A percentile compares a stretch with the other conserved stretches of the same genome.
Evolutionary conservation across 1,140 invertebrate species (phyloP).

Genomic region (Xylocopa sonorina): DNA sequence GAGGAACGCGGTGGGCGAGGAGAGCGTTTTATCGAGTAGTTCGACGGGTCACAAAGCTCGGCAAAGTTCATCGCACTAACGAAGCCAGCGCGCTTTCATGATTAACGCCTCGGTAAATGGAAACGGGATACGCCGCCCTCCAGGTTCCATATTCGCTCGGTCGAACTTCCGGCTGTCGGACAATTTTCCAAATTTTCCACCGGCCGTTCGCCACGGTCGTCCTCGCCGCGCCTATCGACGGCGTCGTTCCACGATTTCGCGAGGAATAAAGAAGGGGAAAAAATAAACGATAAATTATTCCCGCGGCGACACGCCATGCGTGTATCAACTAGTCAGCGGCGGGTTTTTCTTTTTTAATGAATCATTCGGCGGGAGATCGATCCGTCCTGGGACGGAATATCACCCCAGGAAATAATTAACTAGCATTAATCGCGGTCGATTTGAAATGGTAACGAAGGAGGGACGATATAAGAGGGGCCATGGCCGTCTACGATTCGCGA

Average conservation of each 20-base stretch:
- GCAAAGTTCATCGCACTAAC: conserved; percentile 62
- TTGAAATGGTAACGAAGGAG: conserved; percentile 69
- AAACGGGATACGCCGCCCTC: not conserved
- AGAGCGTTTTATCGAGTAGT: conserved; percentile 44
- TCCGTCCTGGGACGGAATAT: conserved; percentile 52
- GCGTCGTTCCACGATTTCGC: not conserved
- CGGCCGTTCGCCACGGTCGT: conserved; percentile 37
- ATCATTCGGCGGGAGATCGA: conserved; percentile 50
- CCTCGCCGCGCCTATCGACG: conserved; percentile 39
- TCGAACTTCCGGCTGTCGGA: conserved; percentile 13
- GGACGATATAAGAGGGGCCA: conserved; percentile 55
- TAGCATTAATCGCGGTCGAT: conserved; percentile 70
- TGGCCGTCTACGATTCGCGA: conserved; percentile 32
- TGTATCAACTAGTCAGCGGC: too few species aligned
- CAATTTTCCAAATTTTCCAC: conserved; percentile 57
- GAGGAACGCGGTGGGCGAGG: not conserved
- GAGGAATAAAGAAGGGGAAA: not conserved
- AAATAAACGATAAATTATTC: too few species aligned
- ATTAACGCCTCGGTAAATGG: conserved; percentile 46
- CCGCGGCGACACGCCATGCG: not conserved
- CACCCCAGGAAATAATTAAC: conserved; percentile 69
- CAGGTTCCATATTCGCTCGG: conserved; percentile 7
- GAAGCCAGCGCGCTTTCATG: conserved; percentile 47
- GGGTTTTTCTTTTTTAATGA: conserved; percentile 52
- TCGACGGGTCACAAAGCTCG: conserved; percentile 49